phyloP scores from a whole-genome alignment of 2,113 vertebrate species.

The Panthera uncia region DNA sequence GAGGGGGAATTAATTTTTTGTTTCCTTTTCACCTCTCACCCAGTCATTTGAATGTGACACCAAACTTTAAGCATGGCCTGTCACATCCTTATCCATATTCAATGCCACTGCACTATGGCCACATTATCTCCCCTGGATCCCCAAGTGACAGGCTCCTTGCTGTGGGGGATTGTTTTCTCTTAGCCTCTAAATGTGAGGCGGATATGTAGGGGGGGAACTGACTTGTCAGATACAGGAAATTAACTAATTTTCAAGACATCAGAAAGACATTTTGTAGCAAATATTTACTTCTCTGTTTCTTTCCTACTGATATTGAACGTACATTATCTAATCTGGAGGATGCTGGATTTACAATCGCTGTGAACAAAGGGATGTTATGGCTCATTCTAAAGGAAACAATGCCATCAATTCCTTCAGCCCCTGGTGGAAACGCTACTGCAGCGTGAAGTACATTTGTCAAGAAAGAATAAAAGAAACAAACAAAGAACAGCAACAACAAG shows the following conservation, averaged over 20 bases:
- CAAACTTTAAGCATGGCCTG: conserved; percentile 81
- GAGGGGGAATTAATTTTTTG: conserved; percentile 58
- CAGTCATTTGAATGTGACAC: conserved; percentile 75
- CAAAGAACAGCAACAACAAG: not conserved
- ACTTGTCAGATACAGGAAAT: conserved; percentile 64
- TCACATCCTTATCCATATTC: conserved; percentile 85
- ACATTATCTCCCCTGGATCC: conserved; percentile 83
- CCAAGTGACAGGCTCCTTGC: conserved; percentile 75
- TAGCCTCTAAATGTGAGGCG: conserved; percentile 67
- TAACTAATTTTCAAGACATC: conserved; percentile 73
- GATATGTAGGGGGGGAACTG: not conserved
- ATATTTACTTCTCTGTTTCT: conserved; percentile 78
- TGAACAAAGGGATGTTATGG: conserved; percentile 47
- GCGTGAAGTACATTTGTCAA: not conserved
- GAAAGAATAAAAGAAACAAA: not conserved
- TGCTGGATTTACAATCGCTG: conserved; percentile 56
- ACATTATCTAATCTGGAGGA: conserved; percentile 67
- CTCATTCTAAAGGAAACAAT: conserved; percentile 31
- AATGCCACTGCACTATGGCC: conserved; percentile 65
- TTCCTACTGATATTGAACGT: conserved; percentile 53
- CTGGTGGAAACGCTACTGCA: conserved; percentile 22
- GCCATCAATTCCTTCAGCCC: not conserved
- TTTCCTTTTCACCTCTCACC: conserved; percentile 78
- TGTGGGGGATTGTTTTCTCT: conserved; percentile 68
- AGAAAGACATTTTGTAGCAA: conserved; percentile 70